phyloP scores from a whole-genome alignment of 2,888 invertebrate genomes.

The Phoenoteleia sp. region DNA sequence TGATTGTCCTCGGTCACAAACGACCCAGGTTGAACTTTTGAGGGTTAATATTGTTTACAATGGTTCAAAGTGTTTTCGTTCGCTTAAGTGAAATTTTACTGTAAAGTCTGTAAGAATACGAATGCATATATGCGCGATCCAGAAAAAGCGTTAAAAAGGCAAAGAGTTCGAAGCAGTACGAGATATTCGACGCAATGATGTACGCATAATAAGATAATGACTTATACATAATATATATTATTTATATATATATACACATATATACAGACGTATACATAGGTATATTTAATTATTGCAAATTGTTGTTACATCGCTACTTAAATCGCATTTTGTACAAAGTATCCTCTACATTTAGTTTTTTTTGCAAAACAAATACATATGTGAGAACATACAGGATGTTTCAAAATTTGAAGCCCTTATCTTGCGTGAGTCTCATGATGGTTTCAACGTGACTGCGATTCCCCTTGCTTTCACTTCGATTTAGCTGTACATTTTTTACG shows the following conservation, averaged over 20 bases:
- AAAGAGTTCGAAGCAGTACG: constrained; percentile 58
- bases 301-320: constrained; percentile 86
- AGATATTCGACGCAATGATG: constrained; percentile 72
- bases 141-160: constrained; percentile 44
- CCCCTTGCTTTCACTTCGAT: constrained; percentile 32
- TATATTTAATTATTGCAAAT: constrained; percentile 86
- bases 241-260: constrained; percentile 72
- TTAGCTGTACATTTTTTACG: constrained; percentile 60
- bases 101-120: neutral
- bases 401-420: constrained; percentile 50
- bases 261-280: constrained; percentile 78
- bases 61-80: neutral
- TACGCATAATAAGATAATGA: constrained; percentile 76
- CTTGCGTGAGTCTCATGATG: constrained; percentile 29
- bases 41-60: too few species aligned
- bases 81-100: neutral
- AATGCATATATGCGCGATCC: constrained; percentile 29
- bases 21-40: too few species aligned
- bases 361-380: constrained; percentile 80
- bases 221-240: constrained; percentile 75
- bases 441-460: constrained; percentile 35
- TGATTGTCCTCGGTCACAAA: too few species aligned
- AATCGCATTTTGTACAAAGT: constrained; percentile 86
- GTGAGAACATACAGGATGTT: constrained; percentile 68
- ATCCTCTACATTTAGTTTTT: constrained; percentile 82